Conservation (phyloP, 2,888 invertebrate genomes). For the Ochropacha duplaris region DNA sequence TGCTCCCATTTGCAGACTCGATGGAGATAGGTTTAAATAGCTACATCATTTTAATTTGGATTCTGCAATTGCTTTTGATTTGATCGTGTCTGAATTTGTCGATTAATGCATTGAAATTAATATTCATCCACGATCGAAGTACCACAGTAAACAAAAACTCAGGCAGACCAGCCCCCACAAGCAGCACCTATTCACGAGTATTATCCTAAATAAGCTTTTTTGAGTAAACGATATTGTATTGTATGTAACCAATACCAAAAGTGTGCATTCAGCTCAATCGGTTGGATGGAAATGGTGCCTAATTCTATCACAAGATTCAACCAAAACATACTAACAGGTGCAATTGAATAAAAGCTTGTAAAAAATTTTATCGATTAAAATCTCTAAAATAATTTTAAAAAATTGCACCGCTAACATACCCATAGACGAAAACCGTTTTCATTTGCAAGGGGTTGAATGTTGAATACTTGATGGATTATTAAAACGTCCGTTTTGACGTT, state of each 20-base stretch:
- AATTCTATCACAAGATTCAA: no score
- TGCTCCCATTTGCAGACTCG: conserved; percentile 15
- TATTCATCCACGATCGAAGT: neutral
- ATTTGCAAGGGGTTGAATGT: conserved; percentile 47
- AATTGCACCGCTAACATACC: conserved; percentile 7
- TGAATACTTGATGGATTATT: conserved; percentile 65
- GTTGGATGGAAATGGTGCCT: no score
- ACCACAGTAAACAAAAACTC: no score
- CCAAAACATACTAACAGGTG: no score
- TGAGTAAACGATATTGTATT: no score
- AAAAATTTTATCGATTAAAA: no score
- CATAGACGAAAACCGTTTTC: conserved; percentile 4
- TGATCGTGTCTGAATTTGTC: neutral
- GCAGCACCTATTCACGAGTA: no score
- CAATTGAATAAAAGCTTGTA: no score
- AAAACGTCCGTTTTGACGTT: conserved; percentile 68
- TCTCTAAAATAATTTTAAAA: neutral
- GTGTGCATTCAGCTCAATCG: no score
- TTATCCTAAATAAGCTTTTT: no score
- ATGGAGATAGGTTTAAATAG: conserved; percentile 2
- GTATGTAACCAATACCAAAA: no score
- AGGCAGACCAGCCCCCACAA: no score
- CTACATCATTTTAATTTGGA: conserved; percentile 10
- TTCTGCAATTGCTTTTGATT: neutral
- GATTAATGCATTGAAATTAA: neutral